Base-by-base conservation (phyloP, 2,888 invertebrate species). In the Napeogenes sylphis region DNA sequence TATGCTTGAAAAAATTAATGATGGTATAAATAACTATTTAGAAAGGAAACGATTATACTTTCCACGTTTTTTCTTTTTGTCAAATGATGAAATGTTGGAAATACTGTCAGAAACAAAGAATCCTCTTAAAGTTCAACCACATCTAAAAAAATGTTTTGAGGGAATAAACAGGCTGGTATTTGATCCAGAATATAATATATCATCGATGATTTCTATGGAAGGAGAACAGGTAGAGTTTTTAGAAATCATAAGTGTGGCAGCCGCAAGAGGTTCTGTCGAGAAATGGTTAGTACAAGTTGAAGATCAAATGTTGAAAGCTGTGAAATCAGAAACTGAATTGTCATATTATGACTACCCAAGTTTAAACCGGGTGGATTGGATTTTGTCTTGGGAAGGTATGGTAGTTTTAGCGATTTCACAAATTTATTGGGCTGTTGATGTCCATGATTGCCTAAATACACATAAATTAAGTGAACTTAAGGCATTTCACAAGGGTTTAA, bases 71-170 rank as follows among this genome's bases (percentile, higher is more conserved):
- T 97, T 97, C 91, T 97, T 97, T 78, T 89, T 98, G 64, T 97
- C 97, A 5, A 97, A 97, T 80, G 96, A 97, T 75, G 97, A 97
- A 84, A 94, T 97, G 93, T 88, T 98, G 71, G 96, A 97, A 84
- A 96, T 98, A 73, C 90, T 98, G 66, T 96, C 97, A 0, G 96
- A 97, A 91, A 96, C 96, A 2, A 96, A 96, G 85, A 95, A 97
- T 79, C 96, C 96, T 0, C 83, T 94, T 6, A 92, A 95, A 72
- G 96, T 97, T 2, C 96, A 97, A 81, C 96, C 96, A 1, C 96
- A 97, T 88, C 85, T 97, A 61, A 95, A 95, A 78, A 97, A 97
- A 86, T 96, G 96, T 82, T 97, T 97, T 80, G 96, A 97, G 86
- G 97, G 95, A 56, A 96, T 97, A 62, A 93, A 93, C 66, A 93